A percentile compares a stretch with the other conserved stretches of the same genome.
Conservation (phyloP, 1,140 invertebrate species). For the Neodiprion lecontei region DNA sequence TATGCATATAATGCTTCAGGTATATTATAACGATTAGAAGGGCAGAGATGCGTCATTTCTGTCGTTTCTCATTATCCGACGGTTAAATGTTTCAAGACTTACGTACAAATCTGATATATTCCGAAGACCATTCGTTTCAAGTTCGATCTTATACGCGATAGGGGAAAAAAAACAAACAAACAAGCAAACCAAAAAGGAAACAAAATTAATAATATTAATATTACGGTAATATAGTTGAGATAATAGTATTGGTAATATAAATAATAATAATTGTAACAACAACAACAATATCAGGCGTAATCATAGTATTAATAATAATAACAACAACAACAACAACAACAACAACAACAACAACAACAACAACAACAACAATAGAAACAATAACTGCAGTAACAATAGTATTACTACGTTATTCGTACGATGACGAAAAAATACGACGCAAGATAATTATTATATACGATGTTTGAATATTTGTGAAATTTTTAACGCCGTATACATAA, state of each 20-base stretch:
- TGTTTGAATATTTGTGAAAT: neutral
- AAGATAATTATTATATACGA: no score
- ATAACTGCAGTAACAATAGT: no score
- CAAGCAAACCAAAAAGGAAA: no score
- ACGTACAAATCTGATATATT: neutral
- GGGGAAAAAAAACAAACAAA: no score
- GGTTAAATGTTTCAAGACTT: neutral
- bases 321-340: no score
- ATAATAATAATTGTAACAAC: neutral
- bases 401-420: no score
- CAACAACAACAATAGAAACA: no score
- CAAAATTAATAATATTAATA: neutral
- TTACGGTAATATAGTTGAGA: neutral
- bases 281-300: no score
- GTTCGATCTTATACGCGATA: neutral
- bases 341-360: no score
- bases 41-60: neutral
- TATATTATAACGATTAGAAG: neutral
- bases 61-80: neutral
- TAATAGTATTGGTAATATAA: slow-evolving; percentile 1
- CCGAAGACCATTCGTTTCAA: neutral
- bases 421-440: no score
- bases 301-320: no score
- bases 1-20: neutral
- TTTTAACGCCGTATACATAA: neutral